phyloP scores from a whole-genome alignment of 2,888 invertebrate genomes.

The Horisme vitalbata region DNA sequence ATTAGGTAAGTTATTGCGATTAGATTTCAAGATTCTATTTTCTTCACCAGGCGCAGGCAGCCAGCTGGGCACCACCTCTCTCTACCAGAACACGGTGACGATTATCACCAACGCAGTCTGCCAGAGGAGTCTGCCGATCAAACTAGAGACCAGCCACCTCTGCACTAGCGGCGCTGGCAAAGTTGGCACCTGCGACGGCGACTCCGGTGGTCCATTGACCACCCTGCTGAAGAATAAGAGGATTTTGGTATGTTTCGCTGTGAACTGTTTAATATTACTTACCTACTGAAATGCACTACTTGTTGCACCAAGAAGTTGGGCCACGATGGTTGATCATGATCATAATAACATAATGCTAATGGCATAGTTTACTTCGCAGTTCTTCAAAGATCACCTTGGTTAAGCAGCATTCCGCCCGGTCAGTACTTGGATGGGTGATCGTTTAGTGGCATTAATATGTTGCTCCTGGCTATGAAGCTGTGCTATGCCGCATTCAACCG shows the following conservation, averaged over 20 bases:
- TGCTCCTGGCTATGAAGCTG: too few relatives aligned
- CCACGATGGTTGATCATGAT: too few relatives aligned
- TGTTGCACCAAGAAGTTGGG: too few relatives aligned
- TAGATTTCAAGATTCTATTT: not conserved
- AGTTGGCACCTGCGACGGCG: slow-evolving; percentile 50
- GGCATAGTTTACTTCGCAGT: too few relatives aligned
- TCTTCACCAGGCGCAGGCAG: slow-evolving; percentile 48
- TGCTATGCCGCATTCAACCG: too few relatives aligned
- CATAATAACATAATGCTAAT: too few relatives aligned
- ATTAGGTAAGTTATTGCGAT: too few relatives aligned
- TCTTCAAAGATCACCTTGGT: too few relatives aligned
- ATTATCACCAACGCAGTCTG: slow-evolving; percentile 51
- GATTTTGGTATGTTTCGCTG: slow-evolving; percentile 25
- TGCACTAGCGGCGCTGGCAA: slow-evolving; percentile 47
- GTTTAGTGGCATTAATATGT: too few relatives aligned
- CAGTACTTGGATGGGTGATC: too few relatives aligned
- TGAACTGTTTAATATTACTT: not conserved
- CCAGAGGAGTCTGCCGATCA: slow-evolving; percentile 27
- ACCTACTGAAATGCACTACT: too few relatives aligned
- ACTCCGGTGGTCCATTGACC: slow-evolving; percentile 48
- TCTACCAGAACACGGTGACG: slow-evolving; percentile 46
- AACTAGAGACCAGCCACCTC: slow-evolving; percentile 43
- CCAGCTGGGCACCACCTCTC: slow-evolving; percentile 47
- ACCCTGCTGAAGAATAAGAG: slow-evolving; percentile 23
- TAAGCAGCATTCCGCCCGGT: too few relatives aligned